phyloP scores from a whole-genome alignment of 2,797 vertebrate species.

The Liasis olivaceus region DNA sequence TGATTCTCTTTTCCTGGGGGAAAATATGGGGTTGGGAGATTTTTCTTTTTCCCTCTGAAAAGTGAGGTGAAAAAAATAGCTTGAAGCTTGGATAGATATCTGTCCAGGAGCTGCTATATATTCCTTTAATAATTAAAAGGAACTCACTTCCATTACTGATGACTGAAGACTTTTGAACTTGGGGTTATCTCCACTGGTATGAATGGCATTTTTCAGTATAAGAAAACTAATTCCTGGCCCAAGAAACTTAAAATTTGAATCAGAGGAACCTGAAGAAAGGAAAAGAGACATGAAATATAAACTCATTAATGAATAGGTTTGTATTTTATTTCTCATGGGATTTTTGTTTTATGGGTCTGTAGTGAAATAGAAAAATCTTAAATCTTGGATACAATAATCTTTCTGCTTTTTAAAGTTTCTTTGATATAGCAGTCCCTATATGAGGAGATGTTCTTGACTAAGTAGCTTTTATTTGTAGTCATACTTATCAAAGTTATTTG shows the following conservation, averaged over 20 bases:
- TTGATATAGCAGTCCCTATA: background rate
- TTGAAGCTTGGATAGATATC: background rate
- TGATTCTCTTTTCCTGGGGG: background rate
- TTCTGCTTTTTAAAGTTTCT: background rate
- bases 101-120: background rate
- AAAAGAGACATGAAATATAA: background rate
- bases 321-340: background rate
- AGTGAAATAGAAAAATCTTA: background rate
- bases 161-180: background rate
- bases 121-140: background rate
- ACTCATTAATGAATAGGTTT: background rate
- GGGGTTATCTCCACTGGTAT: background rate
- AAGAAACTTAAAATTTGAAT: background rate
- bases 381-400: background rate
- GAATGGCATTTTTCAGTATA: background rate
- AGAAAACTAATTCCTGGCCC: background rate
- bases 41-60: background rate
- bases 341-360: background rate
- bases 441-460: conserved; percentile 3
- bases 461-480: conserved; percentile 10
- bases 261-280: background rate
- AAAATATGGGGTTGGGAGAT: background rate
- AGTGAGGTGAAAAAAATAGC: background rate
- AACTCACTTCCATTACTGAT: background rate
- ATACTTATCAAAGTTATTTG: background rate